Conservation (phyloP, 2,888 invertebrate species). For the Scelioninae gen. 2 region DNA sequence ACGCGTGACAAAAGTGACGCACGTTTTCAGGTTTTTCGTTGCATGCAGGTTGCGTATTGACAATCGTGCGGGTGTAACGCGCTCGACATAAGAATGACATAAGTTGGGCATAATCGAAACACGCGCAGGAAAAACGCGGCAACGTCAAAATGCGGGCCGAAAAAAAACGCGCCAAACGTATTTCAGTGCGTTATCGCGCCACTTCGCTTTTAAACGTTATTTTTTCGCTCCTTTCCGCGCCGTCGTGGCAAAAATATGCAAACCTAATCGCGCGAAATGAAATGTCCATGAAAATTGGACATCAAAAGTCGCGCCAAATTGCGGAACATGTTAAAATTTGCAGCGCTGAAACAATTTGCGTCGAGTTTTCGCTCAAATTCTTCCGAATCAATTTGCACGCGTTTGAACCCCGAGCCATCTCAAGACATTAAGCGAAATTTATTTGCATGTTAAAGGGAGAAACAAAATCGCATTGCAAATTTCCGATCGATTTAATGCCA, state of each 20-base stretch:
- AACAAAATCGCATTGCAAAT: conserved; percentile 28
- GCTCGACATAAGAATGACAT: too few species aligned
- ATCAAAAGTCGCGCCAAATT: conserved; percentile 38
- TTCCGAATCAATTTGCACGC: conserved; percentile 20
- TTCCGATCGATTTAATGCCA: conserved; percentile 36
- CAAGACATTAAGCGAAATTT: conserved; percentile 25
- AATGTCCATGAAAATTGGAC: conserved; percentile 42
- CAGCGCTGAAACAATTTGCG: conserved; percentile 30
- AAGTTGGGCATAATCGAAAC: too few species aligned
- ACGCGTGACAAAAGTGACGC: too few species aligned
- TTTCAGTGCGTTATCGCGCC: too few species aligned
- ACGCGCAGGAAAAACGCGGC: too few species aligned
- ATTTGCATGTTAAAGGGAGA: conserved; percentile 24
- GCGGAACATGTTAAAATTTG: conserved; percentile 39
- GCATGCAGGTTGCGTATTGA: too few species aligned
- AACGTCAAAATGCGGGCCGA: too few species aligned
- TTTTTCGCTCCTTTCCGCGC: conserved; percentile 29
- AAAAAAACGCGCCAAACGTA: too few species aligned
- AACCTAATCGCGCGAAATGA: conserved; percentile 35
- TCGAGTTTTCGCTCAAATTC: conserved; percentile 38
- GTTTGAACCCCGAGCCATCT: conserved; percentile 5
- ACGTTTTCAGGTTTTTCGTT: too few species aligned
- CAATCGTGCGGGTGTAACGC: too few species aligned
- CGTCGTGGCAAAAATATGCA: conserved; percentile 38
- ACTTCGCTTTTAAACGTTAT: conserved; percentile 29